Conservation (phyloP, 2,113 vertebrate genomes). For the Nycticebus coucang region DNA sequence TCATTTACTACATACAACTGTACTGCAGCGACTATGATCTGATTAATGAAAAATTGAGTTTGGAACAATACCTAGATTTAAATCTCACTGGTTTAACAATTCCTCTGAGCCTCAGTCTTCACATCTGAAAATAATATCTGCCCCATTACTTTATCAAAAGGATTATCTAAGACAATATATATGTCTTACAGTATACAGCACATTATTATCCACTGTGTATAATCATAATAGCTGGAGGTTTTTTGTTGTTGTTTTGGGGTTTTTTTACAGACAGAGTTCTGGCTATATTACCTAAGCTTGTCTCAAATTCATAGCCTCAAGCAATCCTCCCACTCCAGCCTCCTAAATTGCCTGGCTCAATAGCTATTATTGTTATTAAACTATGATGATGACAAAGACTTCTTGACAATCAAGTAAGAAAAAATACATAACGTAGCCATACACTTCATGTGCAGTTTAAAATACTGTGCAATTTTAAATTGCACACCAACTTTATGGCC, state of each 20-base stretch:
- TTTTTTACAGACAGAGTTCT: too few species aligned
- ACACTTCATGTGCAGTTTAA: too few species aligned
- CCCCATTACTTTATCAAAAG: not conserved
- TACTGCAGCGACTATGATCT: not conserved
- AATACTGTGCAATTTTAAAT: too few species aligned
- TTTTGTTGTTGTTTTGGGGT: too few species aligned
- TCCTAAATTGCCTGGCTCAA: too few species aligned
- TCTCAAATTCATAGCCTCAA: too few species aligned
- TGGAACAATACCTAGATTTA: not conserved
- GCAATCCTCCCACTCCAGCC: too few species aligned
- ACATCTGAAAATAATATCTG: constrained; percentile 26
- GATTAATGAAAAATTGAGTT: not conserved
- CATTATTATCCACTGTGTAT: not conserved
- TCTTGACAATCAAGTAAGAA: not conserved
- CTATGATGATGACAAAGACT: not conserved
- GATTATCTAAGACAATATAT: constrained; percentile 8
- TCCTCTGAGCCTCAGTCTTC: not conserved
- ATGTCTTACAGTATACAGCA: not conserved
- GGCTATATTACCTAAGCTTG: too few species aligned
- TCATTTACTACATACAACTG: not conserved
- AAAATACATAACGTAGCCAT: not conserved
- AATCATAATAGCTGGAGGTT: not conserved
- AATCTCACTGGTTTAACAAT: not conserved
- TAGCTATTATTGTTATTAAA: not conserved
- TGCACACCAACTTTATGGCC: too few species aligned